Percentiles rank a stretch among this genome's conserved stretches.
Conservation (phyloP, 1,140 invertebrate species). For the Palaemon carinicauda region DNA sequence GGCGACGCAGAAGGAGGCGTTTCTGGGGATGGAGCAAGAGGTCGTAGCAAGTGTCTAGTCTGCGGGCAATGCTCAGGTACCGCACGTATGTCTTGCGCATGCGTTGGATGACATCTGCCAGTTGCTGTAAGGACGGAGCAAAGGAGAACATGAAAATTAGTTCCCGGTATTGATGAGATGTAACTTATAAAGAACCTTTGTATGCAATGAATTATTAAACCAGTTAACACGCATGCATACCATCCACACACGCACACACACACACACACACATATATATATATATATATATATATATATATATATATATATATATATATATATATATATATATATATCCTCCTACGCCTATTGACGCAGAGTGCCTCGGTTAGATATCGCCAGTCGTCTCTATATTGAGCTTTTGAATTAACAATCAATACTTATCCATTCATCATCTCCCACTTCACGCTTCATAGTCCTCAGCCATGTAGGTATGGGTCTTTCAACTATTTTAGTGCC, state of each 20-base stretch:
- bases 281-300: constrained; percentile 2
- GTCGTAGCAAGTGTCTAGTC: constrained; percentile 84
- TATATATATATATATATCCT: constrained; percentile 10
- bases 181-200: no score
- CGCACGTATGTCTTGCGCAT: constrained; percentile 76
- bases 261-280: neutral
- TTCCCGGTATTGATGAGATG: neutral
- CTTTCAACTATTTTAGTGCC: no score
- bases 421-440: no score
- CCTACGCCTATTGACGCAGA: no score
- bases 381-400: no score
- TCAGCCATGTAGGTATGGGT: no score
- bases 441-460: no score
- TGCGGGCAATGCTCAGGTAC: constrained; percentile 81
- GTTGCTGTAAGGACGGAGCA: constrained; percentile 6
- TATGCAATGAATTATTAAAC: neutral
- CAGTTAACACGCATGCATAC: neutral
- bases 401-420: no score
- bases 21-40: constrained; percentile 94
- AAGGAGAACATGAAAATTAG: neutral
- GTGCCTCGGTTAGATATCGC: no score
- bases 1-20: constrained; percentile 77
- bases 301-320: constrained; percentile 26
- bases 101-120: neutral
- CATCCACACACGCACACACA: neutral